These are phyloP conservation scores for Esox niger DNA, from an alignment of 2,113 vertebrate genomes.

Conservation along the genomic window DNA sequence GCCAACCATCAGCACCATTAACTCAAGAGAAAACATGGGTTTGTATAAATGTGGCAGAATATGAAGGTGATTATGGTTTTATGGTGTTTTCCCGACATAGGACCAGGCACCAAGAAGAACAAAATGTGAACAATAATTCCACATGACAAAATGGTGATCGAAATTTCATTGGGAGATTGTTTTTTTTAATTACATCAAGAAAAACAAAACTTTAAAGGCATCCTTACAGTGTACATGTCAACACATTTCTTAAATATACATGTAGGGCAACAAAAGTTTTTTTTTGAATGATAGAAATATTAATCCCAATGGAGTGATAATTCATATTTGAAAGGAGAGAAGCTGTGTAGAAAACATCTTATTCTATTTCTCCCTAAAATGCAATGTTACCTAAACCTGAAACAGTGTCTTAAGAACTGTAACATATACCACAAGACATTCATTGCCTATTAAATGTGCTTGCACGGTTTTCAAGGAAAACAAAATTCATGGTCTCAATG, in stretches of 20 bases:
- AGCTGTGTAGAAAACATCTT: background rate
- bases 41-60: no score
- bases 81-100: no score
- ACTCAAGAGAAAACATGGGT: no score
- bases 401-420: background rate
- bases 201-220: background rate
- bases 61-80: no score
- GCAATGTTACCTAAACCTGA: background rate
- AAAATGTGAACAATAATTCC: background rate
- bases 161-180: background rate
- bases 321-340: background rate
- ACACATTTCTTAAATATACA: no score
- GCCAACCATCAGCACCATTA: no score
- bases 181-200: background rate
- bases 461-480: slow-evolving; percentile 9
- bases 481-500: no score
- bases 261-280: background rate
- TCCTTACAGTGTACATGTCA: background rate
- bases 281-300: no score
- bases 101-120: no score
- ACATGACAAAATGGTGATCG: background rate
- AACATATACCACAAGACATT: slow-evolving; percentile 6
- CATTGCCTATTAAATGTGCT: background rate
- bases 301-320: background rate
- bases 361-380: background rate